phyloP scores from a whole-genome alignment of 1,140 invertebrate species.

The Andrena cerasifolii region DNA sequence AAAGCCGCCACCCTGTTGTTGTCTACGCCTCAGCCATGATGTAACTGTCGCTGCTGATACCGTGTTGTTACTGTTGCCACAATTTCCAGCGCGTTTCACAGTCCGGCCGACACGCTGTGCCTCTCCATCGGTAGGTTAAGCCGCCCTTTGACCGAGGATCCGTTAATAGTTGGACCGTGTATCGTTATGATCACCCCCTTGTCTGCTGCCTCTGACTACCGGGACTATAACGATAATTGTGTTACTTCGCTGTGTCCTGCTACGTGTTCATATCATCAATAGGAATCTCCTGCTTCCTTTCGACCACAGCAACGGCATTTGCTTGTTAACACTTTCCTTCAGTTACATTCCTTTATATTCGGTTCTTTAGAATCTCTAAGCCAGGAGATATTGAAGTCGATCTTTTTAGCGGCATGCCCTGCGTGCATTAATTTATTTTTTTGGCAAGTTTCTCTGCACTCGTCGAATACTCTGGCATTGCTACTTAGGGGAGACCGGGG shows the following conservation, averaged over 20 bases:
- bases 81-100: slow-evolving; percentile 61
- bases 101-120: slow-evolving; percentile 46
- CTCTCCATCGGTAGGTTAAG: slow-evolving; percentile 48
- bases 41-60: slow-evolving; percentile 34
- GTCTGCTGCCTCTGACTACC: neutral
- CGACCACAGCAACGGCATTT: no score
- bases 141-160: slow-evolving; percentile 61
- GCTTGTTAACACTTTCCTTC: no score
- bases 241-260: neutral
- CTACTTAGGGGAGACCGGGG: no score
- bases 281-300: neutral
- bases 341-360: no score
- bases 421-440: no score
- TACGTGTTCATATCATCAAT: neutral
- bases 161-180: slow-evolving; percentile 60
- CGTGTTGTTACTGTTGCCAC: slow-evolving; percentile 45
- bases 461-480: no score
- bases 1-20: slow-evolving; percentile 9
- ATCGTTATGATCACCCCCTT: slow-evolving; percentile 41
- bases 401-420: no score
- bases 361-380: no score
- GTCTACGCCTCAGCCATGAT: slow-evolving; percentile 26
- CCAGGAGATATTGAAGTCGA: no score
- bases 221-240: slow-evolving; percentile 32
- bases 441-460: no score